Percentiles rank a stretch among this genome's conserved stretches.
These are phyloP conservation scores for Aphaenogaster floridana DNA, from an alignment of 1,140 invertebrate species.

Conservation along the genomic window DNA sequence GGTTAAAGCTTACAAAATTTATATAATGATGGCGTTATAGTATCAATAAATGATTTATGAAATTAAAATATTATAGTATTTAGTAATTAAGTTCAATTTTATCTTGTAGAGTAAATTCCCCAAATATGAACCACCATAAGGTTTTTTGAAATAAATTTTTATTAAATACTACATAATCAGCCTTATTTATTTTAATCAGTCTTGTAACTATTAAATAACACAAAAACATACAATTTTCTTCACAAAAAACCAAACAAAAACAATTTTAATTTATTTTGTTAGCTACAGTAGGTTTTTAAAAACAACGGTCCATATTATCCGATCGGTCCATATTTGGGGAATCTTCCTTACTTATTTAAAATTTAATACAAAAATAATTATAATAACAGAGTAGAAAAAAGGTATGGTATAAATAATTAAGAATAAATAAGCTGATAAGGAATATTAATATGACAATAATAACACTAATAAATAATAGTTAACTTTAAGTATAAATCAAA, in stretches of 20 bases:
- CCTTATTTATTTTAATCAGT: too few relatives aligned
- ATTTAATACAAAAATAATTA: neutral
- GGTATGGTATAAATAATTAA: neutral
- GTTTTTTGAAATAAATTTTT: too few relatives aligned
- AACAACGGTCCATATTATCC: too few relatives aligned
- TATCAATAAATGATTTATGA: neutral
- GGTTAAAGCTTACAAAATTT: neutral
- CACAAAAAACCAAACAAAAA: too few relatives aligned
- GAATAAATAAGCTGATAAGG: neutral
- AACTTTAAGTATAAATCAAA: neutral
- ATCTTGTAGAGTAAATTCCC: neutral
- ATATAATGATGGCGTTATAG: conserved; percentile 20
- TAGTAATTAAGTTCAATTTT: neutral
- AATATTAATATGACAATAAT: neutral
- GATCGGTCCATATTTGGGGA: too few relatives aligned
- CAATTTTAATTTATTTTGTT: too few relatives aligned
- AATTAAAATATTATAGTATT: neutral
- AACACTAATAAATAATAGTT: neutral
- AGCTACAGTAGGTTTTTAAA: too few relatives aligned
- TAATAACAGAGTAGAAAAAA: neutral
- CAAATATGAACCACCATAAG: too few relatives aligned
- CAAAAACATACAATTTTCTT: too few relatives aligned
- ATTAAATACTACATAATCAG: too few relatives aligned
- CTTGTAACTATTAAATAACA: too few relatives aligned
- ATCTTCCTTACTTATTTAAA: neutral